Evolutionary conservation across 1,140 invertebrate species (phyloP), one percentile per base, ranked within the genome.

Genomic region (Ceratina australensis): DNA sequence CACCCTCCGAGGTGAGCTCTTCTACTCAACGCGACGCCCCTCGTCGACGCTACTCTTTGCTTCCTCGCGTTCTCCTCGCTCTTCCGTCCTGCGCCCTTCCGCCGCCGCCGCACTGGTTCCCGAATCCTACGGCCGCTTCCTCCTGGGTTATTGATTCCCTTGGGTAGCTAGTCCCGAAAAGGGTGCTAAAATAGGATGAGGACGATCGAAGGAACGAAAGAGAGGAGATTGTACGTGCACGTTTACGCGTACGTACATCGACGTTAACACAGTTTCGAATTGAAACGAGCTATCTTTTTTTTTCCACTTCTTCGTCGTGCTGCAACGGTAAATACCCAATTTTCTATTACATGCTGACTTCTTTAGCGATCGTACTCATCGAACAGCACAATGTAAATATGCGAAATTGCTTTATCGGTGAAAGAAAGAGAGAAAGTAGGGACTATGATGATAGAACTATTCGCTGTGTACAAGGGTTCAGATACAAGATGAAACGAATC

Each of bases 121-220:
- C 66, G 56, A 71, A 54, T 71, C 71, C 74, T 68, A 77, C 74
- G 67, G 74, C 75, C 85, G 86, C 86, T 86, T 87, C 85, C 89
- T 87, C 89, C 89, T 90, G 87, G 89, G 89, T 92, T 92, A 92
- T 92, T 91, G 91, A 92, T 92, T 92, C 90, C 91, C 89, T 88
- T 78, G 89, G 90, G 90, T 90, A 90, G 89, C 89, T 86, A 89
- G 81, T 84, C 87, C 86, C 73, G 74, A 77, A 82, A 73, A 69
- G 76, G 77, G 54, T 84, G 71, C 69, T 82, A 80, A 80, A 81
- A 81, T 83, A 78, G 80, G 71, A 83, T 80, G 75, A 84, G 79
- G 73, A 72, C 73, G 64, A 77, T 66, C 49, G 52, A 78, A 81
- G 52, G 49, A 50, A 66, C 54, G 66, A 54, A 77, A 78, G 18